Base-by-base conservation (phyloP, 2,888 invertebrate genomes). In the Trissolcus japonicus region DNA sequence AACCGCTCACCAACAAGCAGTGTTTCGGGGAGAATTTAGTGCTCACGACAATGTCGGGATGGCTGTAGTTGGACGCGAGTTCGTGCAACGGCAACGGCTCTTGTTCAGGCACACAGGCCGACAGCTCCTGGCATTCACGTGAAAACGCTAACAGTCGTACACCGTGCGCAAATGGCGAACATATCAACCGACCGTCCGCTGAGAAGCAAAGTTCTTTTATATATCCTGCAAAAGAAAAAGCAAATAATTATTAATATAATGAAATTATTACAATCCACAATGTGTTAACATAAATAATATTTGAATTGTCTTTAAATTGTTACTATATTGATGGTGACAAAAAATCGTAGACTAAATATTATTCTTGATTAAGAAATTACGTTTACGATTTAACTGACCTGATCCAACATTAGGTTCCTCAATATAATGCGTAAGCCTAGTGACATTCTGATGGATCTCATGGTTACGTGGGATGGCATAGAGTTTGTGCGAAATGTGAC, bases 151-250 rank as follows among this genome's bases (percentile, higher is more conserved):
- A 89, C 3, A 98, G 90, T n/a, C 98, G 91, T 76, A 97, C 93
- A 35, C 98, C 97, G 84, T 93, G 94, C 0, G 94, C 95, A 88
- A 94, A 97, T 0, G 98, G 98, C 0, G 97, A 98, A 86, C 96
- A 96, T 29, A 98, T 94, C 9, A 98, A 90, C 59, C 97, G 92
- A 0, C 98, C 98, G 87, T 98, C 97, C 1, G 95, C 91, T 0
- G 97, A 97, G 89, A 96, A 98, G 83, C 96, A 95, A 54, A 96
- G 90, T 86, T 98, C 98, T 89, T 98, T 98, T 67, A 98, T 98
- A 83, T 95, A 97, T 4, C 76, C 69, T 74, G 46, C 1, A 71
- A 62, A 16, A 41, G 6, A 25, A 25, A 2, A 35, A 35, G 11
- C 19, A 1, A 9, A 59, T 11, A n/a, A 19, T 9, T 16, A 21